phyloP scores from a whole-genome alignment of 2,888 invertebrate genomes.

The Balanococcus diminutus region DNA sequence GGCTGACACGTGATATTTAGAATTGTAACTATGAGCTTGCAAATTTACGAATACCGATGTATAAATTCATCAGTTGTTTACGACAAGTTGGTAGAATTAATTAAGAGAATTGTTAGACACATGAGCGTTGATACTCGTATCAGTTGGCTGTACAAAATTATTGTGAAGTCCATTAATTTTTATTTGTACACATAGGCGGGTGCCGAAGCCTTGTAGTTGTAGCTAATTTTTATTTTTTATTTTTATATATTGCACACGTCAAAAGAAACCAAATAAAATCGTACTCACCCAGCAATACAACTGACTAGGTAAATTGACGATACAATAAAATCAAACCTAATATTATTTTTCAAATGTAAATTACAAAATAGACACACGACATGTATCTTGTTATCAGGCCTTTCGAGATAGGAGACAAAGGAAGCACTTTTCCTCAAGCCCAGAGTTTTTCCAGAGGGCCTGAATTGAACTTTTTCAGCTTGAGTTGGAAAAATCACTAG shows the following conservation, averaged over 20 bases:
- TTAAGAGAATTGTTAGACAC: neutral
- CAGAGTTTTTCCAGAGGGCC: too few relatives aligned
- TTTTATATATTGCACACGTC: neutral
- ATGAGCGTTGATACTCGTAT: neutral
- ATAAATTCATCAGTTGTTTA: neutral
- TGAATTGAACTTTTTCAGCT: too few relatives aligned
- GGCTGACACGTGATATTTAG: neutral
- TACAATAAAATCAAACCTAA: neutral
- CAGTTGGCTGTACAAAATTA: neutral
- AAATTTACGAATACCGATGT: neutral
- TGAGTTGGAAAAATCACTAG: too few relatives aligned
- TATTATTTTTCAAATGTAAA: neutral
- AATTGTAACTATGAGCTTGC: neutral
- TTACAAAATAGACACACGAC: neutral
- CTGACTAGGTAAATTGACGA: neutral
- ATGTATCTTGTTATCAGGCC: neutral
- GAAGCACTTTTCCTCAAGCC: too few relatives aligned
- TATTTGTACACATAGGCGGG: neutral
- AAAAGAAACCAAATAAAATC: neutral
- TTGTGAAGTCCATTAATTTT: neutral
- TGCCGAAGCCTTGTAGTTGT: neutral
- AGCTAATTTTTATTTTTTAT: neutral
- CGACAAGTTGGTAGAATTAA: neutral
- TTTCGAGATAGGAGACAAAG: too few relatives aligned
- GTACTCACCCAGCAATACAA: neutral